Evolutionary conservation across 92 coral and sea anemone species (phyloP).

Genomic region (Umimayanthus chanpuru): DNA sequence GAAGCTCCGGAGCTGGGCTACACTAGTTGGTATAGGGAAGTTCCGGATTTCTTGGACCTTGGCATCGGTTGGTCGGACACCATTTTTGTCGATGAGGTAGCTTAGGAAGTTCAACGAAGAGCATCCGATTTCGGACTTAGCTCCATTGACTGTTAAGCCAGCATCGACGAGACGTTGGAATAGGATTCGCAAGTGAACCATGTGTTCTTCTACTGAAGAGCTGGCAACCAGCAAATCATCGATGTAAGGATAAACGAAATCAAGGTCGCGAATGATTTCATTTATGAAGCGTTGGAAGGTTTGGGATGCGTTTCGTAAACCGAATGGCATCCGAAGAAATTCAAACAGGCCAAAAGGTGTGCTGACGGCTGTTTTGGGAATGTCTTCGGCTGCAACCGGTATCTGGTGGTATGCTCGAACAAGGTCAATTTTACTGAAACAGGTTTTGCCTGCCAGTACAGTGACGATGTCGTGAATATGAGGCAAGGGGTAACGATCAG

Average conservation of each 20-base stretch:
- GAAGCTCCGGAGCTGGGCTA: slow-evolving; percentile 8
- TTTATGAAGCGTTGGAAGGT: slow-evolving; percentile 40
- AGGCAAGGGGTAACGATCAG: slow-evolving; percentile 34
- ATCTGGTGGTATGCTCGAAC: too few species aligned
- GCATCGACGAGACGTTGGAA: slow-evolving; percentile 8
- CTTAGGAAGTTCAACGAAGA: slow-evolving; percentile 11
- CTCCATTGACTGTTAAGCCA: slow-evolving; percentile 12
- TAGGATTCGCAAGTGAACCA: not conserved
- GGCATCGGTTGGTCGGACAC: slow-evolving; percentile 17
- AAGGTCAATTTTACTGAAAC: too few species aligned
- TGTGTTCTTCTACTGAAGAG: slow-evolving; percentile 4
- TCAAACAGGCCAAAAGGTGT: slow-evolving; percentile 32
- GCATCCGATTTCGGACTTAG: slow-evolving; percentile 23
- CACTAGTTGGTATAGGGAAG: slow-evolving; percentile 11
- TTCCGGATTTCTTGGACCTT: slow-evolving; percentile 33
- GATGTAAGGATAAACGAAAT: not conserved
- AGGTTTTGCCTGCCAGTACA: too few species aligned
- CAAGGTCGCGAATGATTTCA: slow-evolving; percentile 15
- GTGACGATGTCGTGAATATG: slow-evolving; percentile 40
- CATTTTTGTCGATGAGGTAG: not conserved
- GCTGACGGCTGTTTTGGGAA: slow-evolving; percentile 29
- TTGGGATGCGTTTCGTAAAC: slow-evolving; percentile 31
- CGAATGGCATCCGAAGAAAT: too few species aligned
- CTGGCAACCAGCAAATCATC: slow-evolving; percentile 34
- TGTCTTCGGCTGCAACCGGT: too few species aligned